A percentile compares a stretch with the other conserved stretches of the same genome.
These are phyloP conservation scores for Tenthredo notha DNA, from an alignment of 2,888 invertebrate species.

Conservation along the genomic window DNA sequence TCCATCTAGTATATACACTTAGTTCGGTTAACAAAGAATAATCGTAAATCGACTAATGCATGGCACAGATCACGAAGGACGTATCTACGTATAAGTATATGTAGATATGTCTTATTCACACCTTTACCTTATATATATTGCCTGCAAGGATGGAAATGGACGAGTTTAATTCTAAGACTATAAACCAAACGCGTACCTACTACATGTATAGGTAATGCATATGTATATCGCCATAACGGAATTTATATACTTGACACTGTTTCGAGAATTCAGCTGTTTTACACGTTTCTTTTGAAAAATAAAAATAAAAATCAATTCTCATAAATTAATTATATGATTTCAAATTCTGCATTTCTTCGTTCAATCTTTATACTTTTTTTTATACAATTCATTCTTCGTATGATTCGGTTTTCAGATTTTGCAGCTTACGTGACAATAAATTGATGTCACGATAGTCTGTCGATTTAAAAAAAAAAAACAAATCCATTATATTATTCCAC, in stretches of 20 bases:
- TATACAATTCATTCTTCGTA: no score
- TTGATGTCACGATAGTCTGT: no score
- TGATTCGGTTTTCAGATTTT: no score
- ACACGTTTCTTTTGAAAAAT: neutral
- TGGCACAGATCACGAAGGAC: constrained; percentile 14
- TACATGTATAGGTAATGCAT: neutral
- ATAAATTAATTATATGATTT: no score
- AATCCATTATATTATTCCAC: no score
- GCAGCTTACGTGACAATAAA: no score
- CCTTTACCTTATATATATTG: neutral
- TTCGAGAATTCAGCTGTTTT: neutral
- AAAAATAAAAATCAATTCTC: no score
- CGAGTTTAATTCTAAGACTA: neutral
- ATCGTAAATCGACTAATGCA: neutral
- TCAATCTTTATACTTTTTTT: no score
- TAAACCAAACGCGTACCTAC: neutral
- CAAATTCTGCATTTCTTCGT: no score
- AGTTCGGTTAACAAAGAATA: neutral
- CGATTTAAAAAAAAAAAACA: no score
- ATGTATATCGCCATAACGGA: neutral
- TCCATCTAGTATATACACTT: neutral
- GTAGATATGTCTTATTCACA: neutral
- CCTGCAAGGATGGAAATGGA: neutral
- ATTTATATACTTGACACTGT: constrained; percentile 23
- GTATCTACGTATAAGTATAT: neutral